These are phyloP conservation scores for Phylloscopus collybita DNA, from an alignment of 2,797 vertebrate species.

Conservation along the genomic window DNA sequence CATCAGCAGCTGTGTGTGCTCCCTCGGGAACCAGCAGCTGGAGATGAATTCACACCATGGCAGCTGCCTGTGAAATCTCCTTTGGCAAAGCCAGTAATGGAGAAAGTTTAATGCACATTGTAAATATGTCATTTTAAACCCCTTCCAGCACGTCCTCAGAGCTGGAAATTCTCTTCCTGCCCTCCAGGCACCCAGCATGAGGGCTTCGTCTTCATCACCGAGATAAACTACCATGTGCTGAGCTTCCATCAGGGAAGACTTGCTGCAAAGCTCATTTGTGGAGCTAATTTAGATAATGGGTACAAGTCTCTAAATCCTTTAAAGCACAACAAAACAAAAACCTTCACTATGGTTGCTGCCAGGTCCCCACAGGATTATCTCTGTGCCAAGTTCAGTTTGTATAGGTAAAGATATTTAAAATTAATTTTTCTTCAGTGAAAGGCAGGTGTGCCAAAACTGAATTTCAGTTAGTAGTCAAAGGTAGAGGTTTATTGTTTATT, in stretches of 20 bases:
- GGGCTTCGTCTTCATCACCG: not conserved
- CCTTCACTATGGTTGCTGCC: not conserved
- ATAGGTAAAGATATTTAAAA: not conserved
- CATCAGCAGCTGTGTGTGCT: not conserved
- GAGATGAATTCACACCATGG: not conserved
- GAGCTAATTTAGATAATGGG: not conserved
- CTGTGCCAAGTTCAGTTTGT: not conserved
- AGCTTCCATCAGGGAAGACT: not conserved
- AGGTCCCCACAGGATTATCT: not conserved
- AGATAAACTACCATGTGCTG: not conserved
- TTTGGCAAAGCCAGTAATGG: not conserved
- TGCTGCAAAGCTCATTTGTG: not conserved
- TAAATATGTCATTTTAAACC: not conserved
- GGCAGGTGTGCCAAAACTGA: not conserved
- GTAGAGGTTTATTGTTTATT: not conserved
- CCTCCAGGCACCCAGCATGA: not conserved
- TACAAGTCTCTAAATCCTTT: not conserved
- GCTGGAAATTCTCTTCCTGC: not conserved
- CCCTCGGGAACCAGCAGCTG: not conserved
- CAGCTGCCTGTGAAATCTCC: constrained; percentile 22
- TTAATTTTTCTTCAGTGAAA: not conserved
- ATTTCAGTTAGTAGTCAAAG: not conserved
- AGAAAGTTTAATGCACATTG: not conserved
- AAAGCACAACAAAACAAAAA: not conserved
- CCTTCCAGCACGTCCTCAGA: not conserved